Conservation (phyloP, 2,113 vertebrate species). For the Cryptomyrus ogoouensis region DNA sequence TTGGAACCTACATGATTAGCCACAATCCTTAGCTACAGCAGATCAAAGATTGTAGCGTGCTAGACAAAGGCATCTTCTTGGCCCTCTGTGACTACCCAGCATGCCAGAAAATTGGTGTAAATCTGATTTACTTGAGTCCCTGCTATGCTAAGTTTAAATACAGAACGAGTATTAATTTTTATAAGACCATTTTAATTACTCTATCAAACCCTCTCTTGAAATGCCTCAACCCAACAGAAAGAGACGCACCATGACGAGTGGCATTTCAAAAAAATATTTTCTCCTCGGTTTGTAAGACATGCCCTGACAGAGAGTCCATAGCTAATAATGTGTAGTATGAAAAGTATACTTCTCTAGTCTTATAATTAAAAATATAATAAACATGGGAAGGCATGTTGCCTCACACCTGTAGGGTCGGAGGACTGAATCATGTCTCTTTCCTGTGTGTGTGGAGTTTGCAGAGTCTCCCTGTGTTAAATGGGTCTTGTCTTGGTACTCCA, state of each 20-base stretch:
- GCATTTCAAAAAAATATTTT: neutral
- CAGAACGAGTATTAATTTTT: neutral
- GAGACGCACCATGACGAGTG: neutral
- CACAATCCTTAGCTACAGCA: neutral
- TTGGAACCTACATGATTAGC: neutral
- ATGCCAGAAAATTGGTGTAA: neutral
- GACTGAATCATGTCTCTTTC: neutral
- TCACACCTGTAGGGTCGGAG: neutral
- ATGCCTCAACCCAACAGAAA: neutral
- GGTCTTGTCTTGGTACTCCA: neutral
- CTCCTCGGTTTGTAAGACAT: neutral
- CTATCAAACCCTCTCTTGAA: neutral
- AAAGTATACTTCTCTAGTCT: neutral
- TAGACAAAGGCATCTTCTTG: neutral
- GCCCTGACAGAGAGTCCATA: neutral
- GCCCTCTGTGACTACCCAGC: neutral
- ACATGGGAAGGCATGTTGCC: neutral
- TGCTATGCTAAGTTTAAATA: neutral
- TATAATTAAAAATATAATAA: neutral
- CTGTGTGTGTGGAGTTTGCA: neutral
- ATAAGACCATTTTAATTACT: neutral
- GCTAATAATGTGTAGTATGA: neutral
- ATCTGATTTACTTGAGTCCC: neutral
- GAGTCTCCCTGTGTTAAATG: neutral
- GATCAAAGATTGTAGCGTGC: neutral